Evolutionary conservation across 2,113 vertebrate genomes (phyloP).

Genomic region (Sphaerodactylus townsendi): DNA sequence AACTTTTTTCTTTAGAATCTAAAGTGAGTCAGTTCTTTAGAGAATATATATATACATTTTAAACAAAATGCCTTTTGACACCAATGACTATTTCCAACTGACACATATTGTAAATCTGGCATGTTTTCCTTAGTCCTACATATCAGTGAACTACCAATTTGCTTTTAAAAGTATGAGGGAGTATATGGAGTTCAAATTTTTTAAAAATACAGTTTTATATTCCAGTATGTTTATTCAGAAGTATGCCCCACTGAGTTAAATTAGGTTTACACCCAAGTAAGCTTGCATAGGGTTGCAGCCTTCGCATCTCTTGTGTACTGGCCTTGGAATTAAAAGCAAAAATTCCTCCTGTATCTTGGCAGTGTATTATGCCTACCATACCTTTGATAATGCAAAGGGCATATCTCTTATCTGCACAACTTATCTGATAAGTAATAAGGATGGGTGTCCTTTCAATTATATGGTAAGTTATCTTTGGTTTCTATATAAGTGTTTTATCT

Average conservation of each 20-base stretch:
- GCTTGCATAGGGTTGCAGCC: background rate
- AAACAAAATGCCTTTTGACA: background rate
- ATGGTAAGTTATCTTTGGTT: conserved; percentile 63
- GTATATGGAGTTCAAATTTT: conserved; percentile 29
- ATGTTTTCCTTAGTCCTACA: background rate
- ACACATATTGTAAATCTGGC: background rate
- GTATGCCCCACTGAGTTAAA: background rate
- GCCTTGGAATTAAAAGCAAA: conserved; percentile 18
- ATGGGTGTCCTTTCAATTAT: conserved; percentile 52
- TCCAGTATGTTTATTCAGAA: background rate
- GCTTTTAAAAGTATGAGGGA: conserved; percentile 14
- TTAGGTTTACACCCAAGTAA: background rate
- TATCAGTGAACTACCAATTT: background rate
- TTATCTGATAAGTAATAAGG: conserved; percentile 65
- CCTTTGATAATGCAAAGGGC: conserved; percentile 58
- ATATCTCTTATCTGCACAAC: conserved; percentile 54
- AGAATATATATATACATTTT: background rate
- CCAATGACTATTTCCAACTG: background rate
- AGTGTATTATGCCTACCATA: conserved; percentile 23
- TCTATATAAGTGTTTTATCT: conserved; percentile 44
- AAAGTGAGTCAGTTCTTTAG: background rate
- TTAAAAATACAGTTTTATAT: background rate
- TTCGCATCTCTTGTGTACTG: background rate
- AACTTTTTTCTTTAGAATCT: background rate
- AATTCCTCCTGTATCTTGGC: conserved; percentile 49